Base-by-base conservation (phyloP, 2,797 vertebrate species). In the Capromys pilorides region DNA sequence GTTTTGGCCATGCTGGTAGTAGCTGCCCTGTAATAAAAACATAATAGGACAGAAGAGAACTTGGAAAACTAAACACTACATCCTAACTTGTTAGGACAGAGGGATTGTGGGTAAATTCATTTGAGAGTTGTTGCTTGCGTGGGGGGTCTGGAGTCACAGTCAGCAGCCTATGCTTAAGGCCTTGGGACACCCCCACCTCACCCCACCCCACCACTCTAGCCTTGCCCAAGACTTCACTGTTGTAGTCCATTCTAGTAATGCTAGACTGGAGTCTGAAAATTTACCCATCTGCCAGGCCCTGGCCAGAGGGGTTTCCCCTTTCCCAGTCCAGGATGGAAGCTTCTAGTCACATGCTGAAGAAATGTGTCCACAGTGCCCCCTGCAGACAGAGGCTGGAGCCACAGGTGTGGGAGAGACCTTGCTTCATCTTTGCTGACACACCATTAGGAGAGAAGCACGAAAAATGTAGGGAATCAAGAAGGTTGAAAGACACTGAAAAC, bases 331-430 rank as follows among this genome's bases (percentile, higher is more conserved):
- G 10, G 18, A 31, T 41, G n/a, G 31, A 57, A 21, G 31, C 22
- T 8, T 78, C 12, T 2, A 1, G 5, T 26, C 41, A 16, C 28
- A 26, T 2, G 31, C 18, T 39, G 59, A 61, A 91, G 31, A 83
- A 75, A 81, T 67, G 28, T 90, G 59, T 11, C 19, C 14, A 51
- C 18, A 71, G 73, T 5, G 36, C 90, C 73, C 11, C 39, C 92
- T 96, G 66, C 79, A 94, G 92, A 81, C 73, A 45, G 6, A 67
- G 49, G 31, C 31, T 73, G 71, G 39, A 92, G 67, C 26, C 39
- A 22, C 81, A 87, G 54, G 71, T 59, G 51, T 77, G 11, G 39
- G 54, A 49, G 41, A 39, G 7, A 54, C 1, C 0, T 0, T 0
- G 16, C 33, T 71, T 16, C 19, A 33, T 26, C 16, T 75, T 67